Conservation (phyloP, 2,113 vertebrate species). For the Formicarius rufipectus region DNA sequence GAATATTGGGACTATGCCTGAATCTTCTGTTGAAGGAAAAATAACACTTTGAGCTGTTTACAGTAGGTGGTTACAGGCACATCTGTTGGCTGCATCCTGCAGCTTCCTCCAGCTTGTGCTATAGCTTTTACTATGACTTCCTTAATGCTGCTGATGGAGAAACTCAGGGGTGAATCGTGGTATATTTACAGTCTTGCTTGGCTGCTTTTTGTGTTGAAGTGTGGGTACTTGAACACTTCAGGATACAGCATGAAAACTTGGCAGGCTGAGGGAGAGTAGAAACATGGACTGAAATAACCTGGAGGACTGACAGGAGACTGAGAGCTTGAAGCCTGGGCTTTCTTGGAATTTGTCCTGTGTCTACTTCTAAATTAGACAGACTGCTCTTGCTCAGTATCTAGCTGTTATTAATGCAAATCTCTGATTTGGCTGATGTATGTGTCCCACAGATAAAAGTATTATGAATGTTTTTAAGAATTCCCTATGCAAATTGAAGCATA, state of each 20-base stretch:
- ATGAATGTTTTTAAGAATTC: background rate
- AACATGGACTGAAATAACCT: constrained; percentile 3
- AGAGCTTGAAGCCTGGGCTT: background rate
- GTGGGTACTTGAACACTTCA: background rate
- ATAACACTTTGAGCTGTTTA: background rate
- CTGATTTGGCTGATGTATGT: background rate
- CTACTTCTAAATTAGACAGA: background rate
- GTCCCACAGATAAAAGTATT: background rate
- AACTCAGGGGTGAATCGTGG: background rate
- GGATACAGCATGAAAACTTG: background rate
- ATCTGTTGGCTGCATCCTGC: background rate
- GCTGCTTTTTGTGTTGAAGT: background rate
- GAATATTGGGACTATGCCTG: background rate
- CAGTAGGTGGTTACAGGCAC: background rate
- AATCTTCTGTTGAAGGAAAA: background rate
- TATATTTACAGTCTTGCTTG: background rate
- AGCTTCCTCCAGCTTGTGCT: background rate
- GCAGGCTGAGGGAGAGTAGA: background rate
- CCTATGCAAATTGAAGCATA: background rate
- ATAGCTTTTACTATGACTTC: background rate
- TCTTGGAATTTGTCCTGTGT: background rate
- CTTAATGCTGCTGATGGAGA: background rate
- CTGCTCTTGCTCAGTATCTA: background rate
- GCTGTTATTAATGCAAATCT: background rate
- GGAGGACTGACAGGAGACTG: background rate